Evolutionary conservation across 2,797 vertebrate species (phyloP), one percentile per base, ranked within the genome.

Genomic region (Betta splendens): DNA sequence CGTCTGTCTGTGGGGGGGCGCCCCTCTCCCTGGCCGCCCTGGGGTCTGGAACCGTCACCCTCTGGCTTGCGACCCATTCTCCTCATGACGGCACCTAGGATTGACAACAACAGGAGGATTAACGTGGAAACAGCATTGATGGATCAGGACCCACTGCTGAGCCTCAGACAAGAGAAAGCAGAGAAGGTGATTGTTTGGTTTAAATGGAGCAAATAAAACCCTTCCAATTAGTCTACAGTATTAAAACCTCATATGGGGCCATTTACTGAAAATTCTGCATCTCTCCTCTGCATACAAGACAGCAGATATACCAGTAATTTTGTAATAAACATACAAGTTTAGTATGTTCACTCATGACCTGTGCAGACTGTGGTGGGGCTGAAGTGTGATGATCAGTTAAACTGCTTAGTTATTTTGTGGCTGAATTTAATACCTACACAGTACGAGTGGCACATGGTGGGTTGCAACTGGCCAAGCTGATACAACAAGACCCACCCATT

Each of bases 11-110:
- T 91, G 32, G 95, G 92, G 55, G 95, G 93, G 26, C 97, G 95
- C 33, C 94, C 95, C 64, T 98, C 98, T 1, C 94, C 94, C 80
- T 95, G 97, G 78, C 90, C 56, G 6, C 80, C 91, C 80, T 91
- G 90, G 45, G 85, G 87, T 77, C 84, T 86, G 72, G 83, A 54
- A 44, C 87, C 86, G 1, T 91, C 91, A 16, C 98, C 96, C 55
- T 98, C 98, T 25, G 96, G 95, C 88, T 95, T 94, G 69, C 98
- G 93, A 82, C 94, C 94, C 92, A 98, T 94, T 82, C 94, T 94
- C 79, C 95, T 95, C 91, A 98, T 93, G 77, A 94, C 85, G 18
- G 85, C 38, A 71, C 89, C 96, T 98, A 78, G 21, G 33, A 64
- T 51, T 36, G 35, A 79, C 22, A 72, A 81, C 51, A 75, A 80